Evolutionary conservation across 2,113 vertebrate species (phyloP).

Genomic region (Plectropomus leopardus): DNA sequence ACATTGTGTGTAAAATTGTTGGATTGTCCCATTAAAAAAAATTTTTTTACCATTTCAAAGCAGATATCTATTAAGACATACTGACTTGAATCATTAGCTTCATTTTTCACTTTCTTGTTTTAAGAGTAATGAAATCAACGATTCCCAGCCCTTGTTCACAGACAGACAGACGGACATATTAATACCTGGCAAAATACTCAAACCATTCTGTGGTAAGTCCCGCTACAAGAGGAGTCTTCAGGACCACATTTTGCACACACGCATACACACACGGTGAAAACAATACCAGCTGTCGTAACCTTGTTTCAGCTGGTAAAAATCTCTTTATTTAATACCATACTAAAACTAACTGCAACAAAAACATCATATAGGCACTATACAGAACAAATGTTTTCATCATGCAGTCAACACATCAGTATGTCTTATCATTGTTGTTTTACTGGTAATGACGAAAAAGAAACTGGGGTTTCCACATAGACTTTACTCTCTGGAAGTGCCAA

Average conservation of each 20-base stretch:
- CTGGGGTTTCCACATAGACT: neutral
- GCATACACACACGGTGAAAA: too few species aligned
- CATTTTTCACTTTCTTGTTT: too few species aligned
- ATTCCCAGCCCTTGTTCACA: too few species aligned
- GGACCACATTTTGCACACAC: too few species aligned
- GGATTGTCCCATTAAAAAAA: too few species aligned
- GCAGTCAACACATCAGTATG: too few species aligned
- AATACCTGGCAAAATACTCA: too few species aligned
- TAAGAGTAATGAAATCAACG: too few species aligned
- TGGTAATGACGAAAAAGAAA: neutral
- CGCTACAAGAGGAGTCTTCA: too few species aligned
- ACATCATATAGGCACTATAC: neutral
- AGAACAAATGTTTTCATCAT: neutral
- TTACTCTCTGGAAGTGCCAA: neutral
- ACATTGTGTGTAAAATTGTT: neutral
- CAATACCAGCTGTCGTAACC: too few species aligned
- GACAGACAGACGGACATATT: too few species aligned
- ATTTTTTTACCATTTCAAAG: neutral
- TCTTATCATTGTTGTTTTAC: neutral
- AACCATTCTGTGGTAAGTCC: too few species aligned
- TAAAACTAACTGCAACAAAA: neutral
- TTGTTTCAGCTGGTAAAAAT: neutral
- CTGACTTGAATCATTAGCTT: neutral
- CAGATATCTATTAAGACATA: neutral
- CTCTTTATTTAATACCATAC: neutral